Evolutionary conservation across 2,888 invertebrate species (phyloP).

Genomic region (Ligdia adustata): DNA sequence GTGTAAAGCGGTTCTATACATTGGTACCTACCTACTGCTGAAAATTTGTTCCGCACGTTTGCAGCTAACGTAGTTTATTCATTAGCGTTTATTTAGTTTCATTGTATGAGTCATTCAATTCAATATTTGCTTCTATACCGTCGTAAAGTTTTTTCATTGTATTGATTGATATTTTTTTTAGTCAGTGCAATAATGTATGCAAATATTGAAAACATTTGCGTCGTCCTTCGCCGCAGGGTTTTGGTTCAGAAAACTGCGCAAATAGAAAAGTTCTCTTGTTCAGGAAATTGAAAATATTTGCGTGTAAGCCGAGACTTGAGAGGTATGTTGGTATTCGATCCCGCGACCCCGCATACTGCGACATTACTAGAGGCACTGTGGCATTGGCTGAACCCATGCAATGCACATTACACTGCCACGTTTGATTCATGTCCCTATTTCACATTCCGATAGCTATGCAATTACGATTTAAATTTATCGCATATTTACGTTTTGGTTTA

Average conservation of each 20-base stretch:
- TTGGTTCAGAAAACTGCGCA: conserved; percentile 7
- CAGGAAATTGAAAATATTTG: conserved; percentile 32
- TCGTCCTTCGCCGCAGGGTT: background rate
- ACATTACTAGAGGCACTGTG: conserved; percentile 27
- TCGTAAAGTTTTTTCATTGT: no score
- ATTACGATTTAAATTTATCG: conserved; percentile 23
- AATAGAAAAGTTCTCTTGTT: conserved; percentile 8
- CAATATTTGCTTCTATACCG: no score
- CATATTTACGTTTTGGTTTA: no score
- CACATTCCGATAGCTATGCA: conserved; percentile 26
- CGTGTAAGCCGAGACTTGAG: conserved; percentile 19
- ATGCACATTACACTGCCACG: conserved; percentile 17
- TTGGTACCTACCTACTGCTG: background rate
- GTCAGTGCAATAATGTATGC: background rate
- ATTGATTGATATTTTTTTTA: background rate
- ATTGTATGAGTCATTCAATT: conserved; percentile 1
- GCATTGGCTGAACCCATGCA: conserved; percentile 22
- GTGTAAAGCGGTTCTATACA: no score
- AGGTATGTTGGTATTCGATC: conserved; percentile 4
- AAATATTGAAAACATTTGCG: conserved; percentile 3
- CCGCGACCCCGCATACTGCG: conserved; percentile 28
- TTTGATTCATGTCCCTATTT: conserved; percentile 32
- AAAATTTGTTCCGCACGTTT: background rate
- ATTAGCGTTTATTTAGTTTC: no score
- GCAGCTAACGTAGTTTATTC: no score